Base-by-base conservation (phyloP, 2,888 invertebrate genomes). In the Ochlodes sylvanus region DNA sequence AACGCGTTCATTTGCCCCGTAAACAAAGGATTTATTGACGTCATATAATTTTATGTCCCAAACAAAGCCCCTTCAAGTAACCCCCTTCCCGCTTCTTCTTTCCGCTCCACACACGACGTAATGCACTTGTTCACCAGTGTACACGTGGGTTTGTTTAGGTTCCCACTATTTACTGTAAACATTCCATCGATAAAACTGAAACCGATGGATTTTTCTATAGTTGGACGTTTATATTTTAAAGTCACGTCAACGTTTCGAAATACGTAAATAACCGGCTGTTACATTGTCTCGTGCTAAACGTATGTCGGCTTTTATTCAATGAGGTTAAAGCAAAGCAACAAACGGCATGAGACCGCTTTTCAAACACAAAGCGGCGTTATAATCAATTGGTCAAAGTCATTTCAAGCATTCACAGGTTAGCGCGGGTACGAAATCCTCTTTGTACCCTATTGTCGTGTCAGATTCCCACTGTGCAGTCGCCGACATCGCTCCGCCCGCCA, bases 41-140 rank as follows among this genome's bases (percentile, higher is more conserved):
- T 91, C 91, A 90, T 93, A 92, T 92, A 92, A 90, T 90, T 92
- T 92, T 88, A 92, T 91, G 90, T 85, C 89, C 87, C 88, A 92
- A 93, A 92, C 92, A 93, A 92, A 92, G 87, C 86, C 87, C 87
- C 87, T 85, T 85, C 83, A 80, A 81, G 1, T 44, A 15, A 15
- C 15, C 21, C 14, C 52, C 52, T 14, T 63, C 68, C 69, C 73
- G 60, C 64, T 74, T 74, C 70, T 71, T 64, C 64, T 66, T 62
- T 70, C 74, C 69, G 71, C 69, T 71, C 69, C 69, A 76, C 79
- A 76, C 84, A 86, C 86, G 85, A 82, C 85, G 86, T 82, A 83
- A 83, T 88, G 88, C 90, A 89, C 89, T 90, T 90, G 90, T 83
- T 81, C 83, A 81, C 81, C 76, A 82, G 86, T 86, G 81, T 85